Percentiles rank a stretch among this genome's conserved stretches.
Conservation (phyloP, 2,113 vertebrate genomes). For the Aptenodytes forsteri region DNA sequence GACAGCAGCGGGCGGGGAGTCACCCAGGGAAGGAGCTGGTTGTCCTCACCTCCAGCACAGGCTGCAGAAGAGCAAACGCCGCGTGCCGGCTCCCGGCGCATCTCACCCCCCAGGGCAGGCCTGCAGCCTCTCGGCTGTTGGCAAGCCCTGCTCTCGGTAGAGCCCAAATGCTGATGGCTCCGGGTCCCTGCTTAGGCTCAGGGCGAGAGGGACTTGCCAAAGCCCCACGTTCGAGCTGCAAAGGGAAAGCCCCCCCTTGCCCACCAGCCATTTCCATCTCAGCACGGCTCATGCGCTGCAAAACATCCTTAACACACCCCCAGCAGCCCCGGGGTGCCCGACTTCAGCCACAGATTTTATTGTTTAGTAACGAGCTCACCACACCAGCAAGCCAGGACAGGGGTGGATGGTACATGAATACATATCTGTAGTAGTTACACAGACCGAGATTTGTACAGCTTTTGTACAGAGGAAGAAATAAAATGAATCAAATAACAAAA, state of each 20-base stretch:
- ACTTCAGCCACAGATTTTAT: slow-evolving; percentile 79
- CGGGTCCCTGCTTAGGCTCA: background rate
- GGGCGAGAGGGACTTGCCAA: background rate
- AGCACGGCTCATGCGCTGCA: fast-evolving
- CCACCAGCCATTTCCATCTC: background rate
- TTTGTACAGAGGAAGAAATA: slow-evolving; percentile 63
- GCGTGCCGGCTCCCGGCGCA: fast-evolving
- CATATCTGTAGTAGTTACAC: slow-evolving; percentile 52
- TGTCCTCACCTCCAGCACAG: background rate
- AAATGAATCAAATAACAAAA: slow-evolving; percentile 64
- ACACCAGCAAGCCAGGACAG: slow-evolving; percentile 72
- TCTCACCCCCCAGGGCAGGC: background rate
- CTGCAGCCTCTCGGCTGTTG: background rate
- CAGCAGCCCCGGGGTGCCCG: background rate
- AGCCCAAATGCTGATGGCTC: background rate
- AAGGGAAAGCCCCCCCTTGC: background rate
- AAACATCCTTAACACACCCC: background rate
- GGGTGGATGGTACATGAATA: slow-evolving; percentile 50
- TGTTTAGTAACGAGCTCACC: slow-evolving; percentile 73
- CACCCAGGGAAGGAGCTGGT: background rate
- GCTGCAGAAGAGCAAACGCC: background rate
- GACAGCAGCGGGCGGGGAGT: fast-evolving
- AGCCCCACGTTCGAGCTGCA: fast-evolving
- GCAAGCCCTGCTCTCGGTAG: background rate
- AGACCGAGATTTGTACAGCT: slow-evolving; percentile 58